Conservation (phyloP, 2,888 invertebrate species). For the Plemyria rubiginata region DNA sequence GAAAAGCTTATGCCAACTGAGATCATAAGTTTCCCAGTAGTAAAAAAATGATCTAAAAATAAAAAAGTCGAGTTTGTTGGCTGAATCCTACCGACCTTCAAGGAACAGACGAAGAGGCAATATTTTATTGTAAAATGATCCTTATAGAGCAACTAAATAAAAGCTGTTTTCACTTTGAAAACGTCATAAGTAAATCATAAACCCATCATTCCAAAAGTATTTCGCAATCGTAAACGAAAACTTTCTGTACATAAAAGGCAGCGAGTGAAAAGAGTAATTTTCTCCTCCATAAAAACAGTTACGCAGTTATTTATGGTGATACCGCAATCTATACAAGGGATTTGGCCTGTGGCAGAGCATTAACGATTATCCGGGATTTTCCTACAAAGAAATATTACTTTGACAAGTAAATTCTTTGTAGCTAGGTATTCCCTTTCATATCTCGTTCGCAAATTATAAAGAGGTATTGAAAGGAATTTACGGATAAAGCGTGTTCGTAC, state of each 20-base stretch:
- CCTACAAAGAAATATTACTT: conserved; percentile 78
- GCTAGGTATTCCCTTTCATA: conserved; percentile 62
- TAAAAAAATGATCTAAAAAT: neutral
- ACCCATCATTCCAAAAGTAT: conserved; percentile 21
- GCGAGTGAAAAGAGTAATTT: conserved; percentile 76
- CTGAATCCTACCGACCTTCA: neutral
- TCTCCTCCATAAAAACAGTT: conserved; percentile 83
- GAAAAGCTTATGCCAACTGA: neutral
- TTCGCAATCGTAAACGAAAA: conserved; percentile 67
- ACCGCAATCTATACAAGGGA: conserved; percentile 82
- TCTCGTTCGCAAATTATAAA: conserved; percentile 52
- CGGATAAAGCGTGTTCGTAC: neutral
- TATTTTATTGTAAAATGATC: neutral
- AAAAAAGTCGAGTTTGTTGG: neutral
- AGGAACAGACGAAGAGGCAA: neutral
- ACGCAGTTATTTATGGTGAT: conserved; percentile 82
- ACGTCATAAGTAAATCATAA: conserved; percentile 13
- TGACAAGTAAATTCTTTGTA: conserved; percentile 74
- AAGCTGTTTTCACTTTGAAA: conserved; percentile 2
- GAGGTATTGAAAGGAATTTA: conserved; percentile 32
- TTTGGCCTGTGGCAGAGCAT: conserved; percentile 76
- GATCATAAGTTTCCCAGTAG: neutral
- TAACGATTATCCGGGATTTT: conserved; percentile 78
- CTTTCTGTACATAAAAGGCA: conserved; percentile 71
- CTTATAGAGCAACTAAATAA: conserved; percentile 1